A percentile compares a stretch with the other conserved stretches of the same genome.
phyloP scores from a whole-genome alignment of 2,113 vertebrate genomes.

The Laterallus jamaicensis region DNA sequence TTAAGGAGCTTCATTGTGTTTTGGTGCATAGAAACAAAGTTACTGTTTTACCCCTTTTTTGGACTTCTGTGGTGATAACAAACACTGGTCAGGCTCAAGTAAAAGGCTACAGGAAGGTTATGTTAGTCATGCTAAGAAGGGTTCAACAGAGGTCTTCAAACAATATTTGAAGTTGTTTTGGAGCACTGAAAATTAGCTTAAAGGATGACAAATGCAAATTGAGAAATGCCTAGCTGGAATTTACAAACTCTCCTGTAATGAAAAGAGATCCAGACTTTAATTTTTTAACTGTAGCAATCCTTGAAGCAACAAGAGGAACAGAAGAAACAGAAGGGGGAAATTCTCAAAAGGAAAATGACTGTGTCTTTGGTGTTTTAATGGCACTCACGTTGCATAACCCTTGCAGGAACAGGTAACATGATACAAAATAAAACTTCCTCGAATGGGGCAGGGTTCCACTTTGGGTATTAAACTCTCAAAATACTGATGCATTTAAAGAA shows the following conservation, averaged over 20 bases:
- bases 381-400: background rate
- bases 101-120: constrained; percentile 3
- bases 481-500: background rate
- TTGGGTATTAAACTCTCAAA: background rate
- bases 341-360: constrained; percentile 56
- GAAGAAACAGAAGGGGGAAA: constrained; percentile 61
- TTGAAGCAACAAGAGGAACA: constrained; percentile 69
- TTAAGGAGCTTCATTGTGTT: background rate
- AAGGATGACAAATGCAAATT: constrained; percentile 73
- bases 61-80: background rate
- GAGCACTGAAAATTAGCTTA: constrained; percentile 71
- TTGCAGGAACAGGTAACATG: constrained; percentile 10
- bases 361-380: constrained; percentile 64
- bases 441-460: background rate
- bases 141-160: constrained; percentile 66
- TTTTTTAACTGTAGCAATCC: constrained; percentile 67
- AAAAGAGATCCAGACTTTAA: constrained; percentile 67
- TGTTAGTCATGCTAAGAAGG: constrained; percentile 48
- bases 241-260: constrained; percentile 69
- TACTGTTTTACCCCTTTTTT: background rate
- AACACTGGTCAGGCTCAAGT: background rate
- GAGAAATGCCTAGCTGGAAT: constrained; percentile 60
- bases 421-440: constrained; percentile 2
- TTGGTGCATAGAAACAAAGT: background rate
- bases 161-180: constrained; percentile 72